Evolutionary conservation across 1,140 invertebrate species (phyloP), one percentile per base, ranked within the genome.

Genomic region (Papilio dardanus): DNA sequence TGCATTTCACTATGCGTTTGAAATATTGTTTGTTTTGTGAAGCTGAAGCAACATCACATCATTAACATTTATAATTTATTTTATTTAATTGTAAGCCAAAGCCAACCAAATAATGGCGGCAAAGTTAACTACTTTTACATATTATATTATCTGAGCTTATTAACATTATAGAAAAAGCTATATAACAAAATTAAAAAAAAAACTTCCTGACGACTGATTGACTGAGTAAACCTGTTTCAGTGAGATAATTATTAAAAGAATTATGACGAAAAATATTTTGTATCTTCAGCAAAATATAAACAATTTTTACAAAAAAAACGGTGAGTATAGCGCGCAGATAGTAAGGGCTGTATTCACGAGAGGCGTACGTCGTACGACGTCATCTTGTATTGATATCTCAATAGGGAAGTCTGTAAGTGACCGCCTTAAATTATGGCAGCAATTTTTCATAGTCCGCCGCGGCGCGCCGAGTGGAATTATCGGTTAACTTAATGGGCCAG

Each of bases 341-440:
- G 83, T 86, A 83, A 74, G 83, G 83, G 80, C 74, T 66, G 69
- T 84, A 81, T 86, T 86, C 84, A 85, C 81, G 81, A 78, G 85
- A 79, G 79, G 75, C 79, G 81, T 77, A 81, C 76, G 81, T 83
- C 78, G 79, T 81, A 67, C 75, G 50, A 78, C 87, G 86, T 90
- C 89, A 89, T 92, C 85, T 88, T 79, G 68, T 87, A 91, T 87
- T 91, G 88, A 92, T 92, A 88, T 89, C 90, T 92, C 88, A 92
- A 92, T 91, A 89, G 86, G 85, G 88, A 91, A 91, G 90, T 90
- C 79, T 87, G 84, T 88, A 88, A 92, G 86, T 88, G 88, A 89
- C 85, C 83, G 87, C 77, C 81, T 83, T 87, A 86, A 92, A 83
- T 90, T 91, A 91, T 92, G 82, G 82, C 84, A 58, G 83, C 78